phyloP scores from a whole-genome alignment of 2,797 vertebrate genomes.

The Coendou prehensilis region DNA sequence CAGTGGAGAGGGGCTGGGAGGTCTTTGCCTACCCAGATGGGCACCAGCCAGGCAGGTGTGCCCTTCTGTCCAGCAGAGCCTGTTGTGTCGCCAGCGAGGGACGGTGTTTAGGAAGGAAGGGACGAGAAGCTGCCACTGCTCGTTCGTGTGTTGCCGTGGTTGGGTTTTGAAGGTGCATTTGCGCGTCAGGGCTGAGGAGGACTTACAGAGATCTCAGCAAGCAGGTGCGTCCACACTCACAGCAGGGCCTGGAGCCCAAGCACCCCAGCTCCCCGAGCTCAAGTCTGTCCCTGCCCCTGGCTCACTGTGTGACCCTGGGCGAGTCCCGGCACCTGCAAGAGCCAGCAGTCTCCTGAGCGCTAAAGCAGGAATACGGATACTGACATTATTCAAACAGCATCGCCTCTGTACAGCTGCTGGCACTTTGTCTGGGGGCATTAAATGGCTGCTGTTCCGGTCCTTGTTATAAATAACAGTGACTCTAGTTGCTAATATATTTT shows the following conservation, averaged over 20 bases:
- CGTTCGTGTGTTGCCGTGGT: accelerated
- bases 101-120: not conserved
- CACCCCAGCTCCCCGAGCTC: not conserved
- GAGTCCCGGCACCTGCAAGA: not conserved
- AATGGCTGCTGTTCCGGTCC: not conserved
- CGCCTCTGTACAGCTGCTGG: not conserved
- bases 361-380: not conserved
- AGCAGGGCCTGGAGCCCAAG: not conserved
- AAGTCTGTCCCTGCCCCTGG: not conserved
- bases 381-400: accelerated
- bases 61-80: not conserved
- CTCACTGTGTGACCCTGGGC: not conserved
- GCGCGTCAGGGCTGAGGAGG: not conserved
- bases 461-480: not conserved
- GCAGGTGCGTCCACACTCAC: not conserved
- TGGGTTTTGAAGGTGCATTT: not conserved
- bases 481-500: not conserved
- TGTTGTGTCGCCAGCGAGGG: not conserved
- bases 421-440: not conserved
- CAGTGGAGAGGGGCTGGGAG: not conserved
- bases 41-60: not conserved
- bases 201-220: not conserved
- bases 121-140: not conserved
- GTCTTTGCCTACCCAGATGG: not conserved
- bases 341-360: not conserved